Base-by-base conservation (phyloP, 2,888 invertebrate genomes). In the Augochlorella aurata region DNA sequence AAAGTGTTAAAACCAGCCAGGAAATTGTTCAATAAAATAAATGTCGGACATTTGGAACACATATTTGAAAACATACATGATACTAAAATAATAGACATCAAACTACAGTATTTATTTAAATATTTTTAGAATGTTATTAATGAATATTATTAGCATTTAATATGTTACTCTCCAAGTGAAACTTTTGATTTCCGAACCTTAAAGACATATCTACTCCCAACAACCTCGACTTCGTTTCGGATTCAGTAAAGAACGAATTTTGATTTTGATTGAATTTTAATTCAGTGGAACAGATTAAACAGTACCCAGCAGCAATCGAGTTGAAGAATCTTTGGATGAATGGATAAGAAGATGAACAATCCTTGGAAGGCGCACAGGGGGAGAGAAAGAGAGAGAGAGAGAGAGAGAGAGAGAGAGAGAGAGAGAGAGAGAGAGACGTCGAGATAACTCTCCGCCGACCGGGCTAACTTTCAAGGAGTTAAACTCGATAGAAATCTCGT, bases 401-500 rank as follows among this genome's bases (percentile, higher is more conserved):
- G n/a, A 9, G n/a, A 52, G n/a, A 52, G n/a, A n/a, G 52, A 54
- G 54, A 54, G 21, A 21, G 2, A n/a, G 10, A 12, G 58, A 58
- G 58, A 24, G 38, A 38, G 38, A 54, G 14, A 12, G 54, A 54
- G 5, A 12, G 54, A 54, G 21, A 21, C 10, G 10, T 10, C 10
- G n/a, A 52, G 21, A 5, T 24, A 58, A 24, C 58, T 61, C 16
- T 29, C 29, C 16, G 29, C 2, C 61, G 2, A 14, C 16, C 14
- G 16, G 29, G 24, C 29, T 61, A 61, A 61, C 29, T 61, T 29
- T 16, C 14, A 29, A 61, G 29, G 29, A 61, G 61, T 61, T 29
- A 61, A 61, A 61, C 61, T 61, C 24, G 61, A 61, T 29, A 29
- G 61, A 29, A 61, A 61, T 61, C 61, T 61, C 61, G 61, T 29